Conservation (phyloP, 2,113 vertebrate genomes). For the Bombycilla garrulus region DNA sequence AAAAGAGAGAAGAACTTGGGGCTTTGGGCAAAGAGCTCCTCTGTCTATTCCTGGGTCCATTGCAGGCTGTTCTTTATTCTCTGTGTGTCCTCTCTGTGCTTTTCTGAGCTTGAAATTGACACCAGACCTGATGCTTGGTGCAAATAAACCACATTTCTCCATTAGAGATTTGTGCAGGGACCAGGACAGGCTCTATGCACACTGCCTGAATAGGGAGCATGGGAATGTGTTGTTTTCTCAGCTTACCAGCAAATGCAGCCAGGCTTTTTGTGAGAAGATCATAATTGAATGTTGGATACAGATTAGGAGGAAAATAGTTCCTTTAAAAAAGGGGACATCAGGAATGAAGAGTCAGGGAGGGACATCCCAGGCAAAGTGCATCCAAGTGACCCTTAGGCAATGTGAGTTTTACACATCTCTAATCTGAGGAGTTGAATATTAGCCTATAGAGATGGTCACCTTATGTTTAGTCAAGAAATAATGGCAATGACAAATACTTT, state of each 20-base stretch:
- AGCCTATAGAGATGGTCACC: not conserved
- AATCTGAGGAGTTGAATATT: not conserved
- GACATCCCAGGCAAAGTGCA: not conserved
- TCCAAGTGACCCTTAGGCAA: not conserved
- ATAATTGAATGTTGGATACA: not conserved
- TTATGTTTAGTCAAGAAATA: not conserved
- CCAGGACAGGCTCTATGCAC: not conserved
- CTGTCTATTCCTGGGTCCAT: not conserved
- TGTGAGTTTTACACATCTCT: fast-evolving
- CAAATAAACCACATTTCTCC: not conserved
- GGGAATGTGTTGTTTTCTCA: not conserved
- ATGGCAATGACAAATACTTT: not conserved
- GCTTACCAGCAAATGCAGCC: not conserved
- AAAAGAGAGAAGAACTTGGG: not conserved
- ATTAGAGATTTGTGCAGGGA: not conserved
- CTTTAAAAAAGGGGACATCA: not conserved
- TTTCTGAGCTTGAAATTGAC: not conserved
- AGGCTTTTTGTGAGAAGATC: not conserved
- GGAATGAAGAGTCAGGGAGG: not conserved
- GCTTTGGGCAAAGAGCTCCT: not conserved
- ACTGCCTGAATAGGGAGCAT: not conserved
- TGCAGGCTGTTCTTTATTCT: not conserved
- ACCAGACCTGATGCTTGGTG: not conserved
- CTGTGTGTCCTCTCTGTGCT: not conserved
- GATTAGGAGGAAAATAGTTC: not conserved